phyloP scores from a whole-genome alignment of 2,113 vertebrate genomes.

The Trogon melanurus region DNA sequence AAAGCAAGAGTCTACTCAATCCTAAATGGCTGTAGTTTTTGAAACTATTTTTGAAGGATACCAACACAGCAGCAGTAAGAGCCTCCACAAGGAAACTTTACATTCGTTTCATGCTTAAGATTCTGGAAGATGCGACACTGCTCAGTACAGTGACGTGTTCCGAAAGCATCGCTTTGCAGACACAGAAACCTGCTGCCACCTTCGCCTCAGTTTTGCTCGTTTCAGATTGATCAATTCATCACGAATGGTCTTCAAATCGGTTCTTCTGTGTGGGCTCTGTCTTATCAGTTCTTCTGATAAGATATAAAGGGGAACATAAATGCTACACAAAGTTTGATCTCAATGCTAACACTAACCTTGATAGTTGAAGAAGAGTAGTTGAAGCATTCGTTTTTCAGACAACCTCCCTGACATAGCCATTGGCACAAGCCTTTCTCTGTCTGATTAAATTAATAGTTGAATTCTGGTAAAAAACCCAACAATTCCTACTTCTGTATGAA shows the following conservation, averaged over 20 bases:
- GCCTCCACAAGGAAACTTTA: background rate
- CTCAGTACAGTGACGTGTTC: accelerated
- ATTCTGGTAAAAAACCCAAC: no score
- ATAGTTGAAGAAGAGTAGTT: background rate
- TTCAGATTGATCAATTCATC: background rate
- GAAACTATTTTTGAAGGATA: background rate
- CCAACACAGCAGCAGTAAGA: background rate
- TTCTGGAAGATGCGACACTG: background rate
- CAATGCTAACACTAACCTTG: background rate
- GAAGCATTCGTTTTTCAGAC: background rate
- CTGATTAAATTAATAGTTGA: background rate
- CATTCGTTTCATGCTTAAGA: background rate
- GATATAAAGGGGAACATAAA: background rate
- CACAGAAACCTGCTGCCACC: background rate
- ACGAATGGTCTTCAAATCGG: background rate
- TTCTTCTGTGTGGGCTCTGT: background rate
- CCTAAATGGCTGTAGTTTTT: background rate
- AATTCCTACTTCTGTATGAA: accelerated
- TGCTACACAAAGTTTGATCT: no score
- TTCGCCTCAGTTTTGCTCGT: background rate
- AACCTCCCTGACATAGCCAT: background rate
- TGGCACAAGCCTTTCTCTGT: background rate
- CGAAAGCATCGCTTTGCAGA: background rate
- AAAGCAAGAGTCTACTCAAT: background rate
- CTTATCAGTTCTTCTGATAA: no score